These are phyloP conservation scores for Chrysodeixis includens DNA, from an alignment of 2,888 invertebrate genomes.

Conservation along the genomic window DNA sequence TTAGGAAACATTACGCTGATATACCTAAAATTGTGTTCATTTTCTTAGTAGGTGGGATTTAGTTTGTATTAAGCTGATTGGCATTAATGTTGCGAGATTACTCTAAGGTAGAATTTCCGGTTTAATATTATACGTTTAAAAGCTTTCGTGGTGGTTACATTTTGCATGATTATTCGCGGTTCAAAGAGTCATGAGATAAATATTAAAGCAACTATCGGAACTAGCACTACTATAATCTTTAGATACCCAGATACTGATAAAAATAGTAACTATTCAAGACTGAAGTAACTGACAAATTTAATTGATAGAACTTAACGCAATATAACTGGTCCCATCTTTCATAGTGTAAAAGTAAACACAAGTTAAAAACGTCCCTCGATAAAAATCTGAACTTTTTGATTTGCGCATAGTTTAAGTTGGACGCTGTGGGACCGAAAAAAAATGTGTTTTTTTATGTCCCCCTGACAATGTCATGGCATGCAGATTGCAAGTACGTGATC, in stretches of 20 bases:
- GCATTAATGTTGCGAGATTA: neutral
- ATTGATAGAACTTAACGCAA: neutral
- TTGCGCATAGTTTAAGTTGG: slow-evolving; percentile 40
- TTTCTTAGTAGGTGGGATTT: slow-evolving; percentile 9
- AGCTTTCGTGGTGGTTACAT: neutral
- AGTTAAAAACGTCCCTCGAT: neutral
- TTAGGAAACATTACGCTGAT: slow-evolving; percentile 41
- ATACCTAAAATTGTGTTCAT: slow-evolving; percentile 30
- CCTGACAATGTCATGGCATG: slow-evolving; percentile 74
- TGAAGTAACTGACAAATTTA: no score
- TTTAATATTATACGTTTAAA: neutral
- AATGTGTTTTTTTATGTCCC: slow-evolving; percentile 72
- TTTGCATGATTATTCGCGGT: neutral
- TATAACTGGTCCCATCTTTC: neutral
- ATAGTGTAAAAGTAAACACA: neutral
- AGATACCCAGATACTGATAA: no score
- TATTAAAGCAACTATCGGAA: no score
- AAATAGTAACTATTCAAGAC: no score
- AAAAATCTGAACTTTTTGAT: slow-evolving; percentile 31
- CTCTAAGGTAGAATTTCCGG: neutral
- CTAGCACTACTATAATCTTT: no score
- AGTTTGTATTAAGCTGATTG: neutral
- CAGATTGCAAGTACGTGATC: slow-evolving; percentile 86
- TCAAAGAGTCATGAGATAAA: no score
- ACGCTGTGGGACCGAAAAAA: slow-evolving; percentile 59